Conservation (phyloP, 2,888 invertebrate species). For the Scaptomyza polygonia region DNA sequence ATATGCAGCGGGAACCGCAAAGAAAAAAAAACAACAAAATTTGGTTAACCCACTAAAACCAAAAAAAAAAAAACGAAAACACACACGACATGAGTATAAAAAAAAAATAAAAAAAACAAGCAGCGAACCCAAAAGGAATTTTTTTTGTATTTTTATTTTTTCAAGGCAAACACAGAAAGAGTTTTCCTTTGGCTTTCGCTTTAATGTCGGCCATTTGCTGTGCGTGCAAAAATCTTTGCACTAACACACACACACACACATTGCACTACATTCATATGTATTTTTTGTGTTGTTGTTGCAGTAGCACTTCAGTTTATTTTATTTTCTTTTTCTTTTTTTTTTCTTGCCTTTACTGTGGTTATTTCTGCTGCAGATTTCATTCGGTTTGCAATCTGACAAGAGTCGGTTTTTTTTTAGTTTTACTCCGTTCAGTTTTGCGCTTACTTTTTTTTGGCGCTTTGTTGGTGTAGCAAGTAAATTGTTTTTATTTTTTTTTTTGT, state of each 20-base stretch:
- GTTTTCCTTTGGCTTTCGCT: not conserved
- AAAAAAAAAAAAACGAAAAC: too few species aligned
- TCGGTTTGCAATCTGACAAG: conserved; percentile 63
- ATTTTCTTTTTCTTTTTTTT: too few species aligned
- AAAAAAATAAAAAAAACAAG: not conserved
- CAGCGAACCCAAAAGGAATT: too few species aligned
- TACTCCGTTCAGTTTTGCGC: too few species aligned
- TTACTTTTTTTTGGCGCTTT: conserved; percentile 1
- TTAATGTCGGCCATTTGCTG: conserved; percentile 43
- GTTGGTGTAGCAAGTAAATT: conserved; percentile 61
- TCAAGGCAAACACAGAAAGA: too few species aligned
- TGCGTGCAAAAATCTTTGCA: conserved; percentile 70
- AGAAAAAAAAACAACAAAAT: conserved; percentile 14
- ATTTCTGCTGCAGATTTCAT: conserved; percentile 75
- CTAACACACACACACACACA: conserved; percentile 1
- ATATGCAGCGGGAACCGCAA: conserved; percentile 16
- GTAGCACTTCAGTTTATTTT: too few species aligned
- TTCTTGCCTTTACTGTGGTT: conserved; percentile 63
- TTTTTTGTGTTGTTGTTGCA: too few species aligned
- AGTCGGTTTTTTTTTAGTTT: conserved; percentile 23
- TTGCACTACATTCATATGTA: conserved; percentile 16
- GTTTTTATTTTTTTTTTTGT: conserved; percentile 59
- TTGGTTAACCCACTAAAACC: conserved; percentile 63
- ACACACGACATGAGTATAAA: not conserved
- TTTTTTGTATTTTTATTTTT: too few species aligned